A percentile compares a stretch with the other conserved stretches of the same genome.
phyloP scores from a whole-genome alignment of 2,888 invertebrate genomes.

The Synanthedon vespiformis region DNA sequence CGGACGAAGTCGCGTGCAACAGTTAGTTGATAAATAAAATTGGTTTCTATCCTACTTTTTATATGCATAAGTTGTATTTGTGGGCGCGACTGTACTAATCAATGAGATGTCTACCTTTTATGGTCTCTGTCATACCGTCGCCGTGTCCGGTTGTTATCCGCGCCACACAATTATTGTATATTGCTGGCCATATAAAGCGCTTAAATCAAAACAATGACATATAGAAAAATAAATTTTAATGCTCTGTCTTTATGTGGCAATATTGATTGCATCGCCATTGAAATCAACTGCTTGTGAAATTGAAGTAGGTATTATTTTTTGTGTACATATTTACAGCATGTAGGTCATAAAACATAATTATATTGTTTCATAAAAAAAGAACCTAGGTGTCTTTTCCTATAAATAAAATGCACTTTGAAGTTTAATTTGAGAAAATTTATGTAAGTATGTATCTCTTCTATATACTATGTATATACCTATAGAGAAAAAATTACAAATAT shows the following conservation, averaged over 20 bases:
- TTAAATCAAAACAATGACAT: slow-evolving; percentile 2
- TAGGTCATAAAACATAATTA: no score
- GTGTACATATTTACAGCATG: neutral
- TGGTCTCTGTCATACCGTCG: slow-evolving; percentile 56
- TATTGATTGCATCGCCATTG: neutral
- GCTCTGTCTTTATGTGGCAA: neutral
- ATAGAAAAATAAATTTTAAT: slow-evolving; percentile 4
- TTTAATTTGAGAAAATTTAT: no score
- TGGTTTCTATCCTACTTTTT: no score
- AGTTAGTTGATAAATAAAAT: no score
- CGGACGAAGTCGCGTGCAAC: no score
- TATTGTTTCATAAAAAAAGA: no score
- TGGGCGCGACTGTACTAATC: slow-evolving; percentile 42
- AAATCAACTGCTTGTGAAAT: neutral
- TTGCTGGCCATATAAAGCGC: slow-evolving; percentile 17
- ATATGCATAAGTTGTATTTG: neutral
- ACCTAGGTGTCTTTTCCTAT: no score
- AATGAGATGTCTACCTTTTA: slow-evolving; percentile 64
- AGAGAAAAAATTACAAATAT: no score
- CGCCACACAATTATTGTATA: slow-evolving; percentile 36
- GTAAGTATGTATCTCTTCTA: no score
- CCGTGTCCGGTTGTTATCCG: slow-evolving; percentile 66
- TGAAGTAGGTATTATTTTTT: neutral
- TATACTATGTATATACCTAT: no score
- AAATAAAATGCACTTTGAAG: no score